phyloP scores from a whole-genome alignment of 2,797 vertebrate species.

The Buceros bicornis region DNA sequence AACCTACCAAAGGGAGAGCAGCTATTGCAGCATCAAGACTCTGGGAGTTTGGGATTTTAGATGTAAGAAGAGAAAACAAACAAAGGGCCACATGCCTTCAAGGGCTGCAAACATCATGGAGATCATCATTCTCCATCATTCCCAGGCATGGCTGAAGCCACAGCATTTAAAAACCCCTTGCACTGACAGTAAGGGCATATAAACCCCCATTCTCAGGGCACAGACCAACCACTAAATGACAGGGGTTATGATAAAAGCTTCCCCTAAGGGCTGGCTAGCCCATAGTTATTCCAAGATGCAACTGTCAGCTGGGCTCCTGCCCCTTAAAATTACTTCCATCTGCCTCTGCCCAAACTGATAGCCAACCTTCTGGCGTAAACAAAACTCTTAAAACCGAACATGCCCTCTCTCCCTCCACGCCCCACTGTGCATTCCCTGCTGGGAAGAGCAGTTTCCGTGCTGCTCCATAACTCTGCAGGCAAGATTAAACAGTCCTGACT shows the following conservation, averaged over 20 bases:
- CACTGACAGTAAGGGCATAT: neutral
- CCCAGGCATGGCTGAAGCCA: neutral
- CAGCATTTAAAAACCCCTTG: neutral
- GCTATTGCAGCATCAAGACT: neutral
- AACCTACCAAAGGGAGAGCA: neutral
- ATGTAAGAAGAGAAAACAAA: neutral
- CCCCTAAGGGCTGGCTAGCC: neutral
- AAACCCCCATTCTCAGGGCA: neutral
- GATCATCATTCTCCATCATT: neutral
- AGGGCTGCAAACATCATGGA: neutral
- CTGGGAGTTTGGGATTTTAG: neutral
- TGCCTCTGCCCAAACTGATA: neutral
- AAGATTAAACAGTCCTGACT: neutral
- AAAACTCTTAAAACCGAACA: neutral
- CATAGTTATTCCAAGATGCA: neutral
- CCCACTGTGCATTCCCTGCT: neutral
- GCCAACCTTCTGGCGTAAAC: slow-evolving; percentile 28
- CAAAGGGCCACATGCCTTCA: neutral
- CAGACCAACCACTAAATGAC: slow-evolving; percentile 15
- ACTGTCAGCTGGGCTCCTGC: slow-evolving; percentile 26
- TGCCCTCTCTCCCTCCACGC: neutral
- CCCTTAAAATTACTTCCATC: slow-evolving; percentile 58
- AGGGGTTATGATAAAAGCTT: neutral
- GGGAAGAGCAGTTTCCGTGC: neutral
- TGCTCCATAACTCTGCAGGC: neutral